Percentiles rank a stretch among this genome's conserved stretches.
These are phyloP conservation scores for Unio pictorum DNA, from an alignment of 2,888 invertebrate genomes.

Conservation along the genomic window DNA sequence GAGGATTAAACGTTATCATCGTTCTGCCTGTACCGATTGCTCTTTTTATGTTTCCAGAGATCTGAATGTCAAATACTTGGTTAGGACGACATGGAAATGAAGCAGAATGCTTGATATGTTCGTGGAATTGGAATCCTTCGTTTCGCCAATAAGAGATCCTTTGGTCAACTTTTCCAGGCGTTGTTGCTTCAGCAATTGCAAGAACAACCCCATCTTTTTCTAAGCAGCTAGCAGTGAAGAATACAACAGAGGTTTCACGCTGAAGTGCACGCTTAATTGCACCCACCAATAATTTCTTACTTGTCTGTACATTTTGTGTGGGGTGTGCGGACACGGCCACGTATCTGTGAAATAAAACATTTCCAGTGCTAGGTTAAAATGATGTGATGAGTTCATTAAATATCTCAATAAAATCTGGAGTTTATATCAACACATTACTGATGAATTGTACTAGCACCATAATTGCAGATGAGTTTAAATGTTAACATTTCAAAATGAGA, in stretches of 20 bases:
- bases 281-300: conserved; percentile 17
- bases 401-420: too few relatives aligned
- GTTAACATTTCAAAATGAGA: too few relatives aligned
- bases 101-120: conserved; percentile 32
- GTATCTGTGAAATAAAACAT: conserved; percentile 13
- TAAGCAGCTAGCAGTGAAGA: conserved; percentile 24
- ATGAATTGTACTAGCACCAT: too few relatives aligned
- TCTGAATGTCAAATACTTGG: conserved; percentile 22
- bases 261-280: conserved; percentile 21
- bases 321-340: conserved; percentile 8
- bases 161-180: conserved; percentile 26
- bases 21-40: conserved; percentile 5
- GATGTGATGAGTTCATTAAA: too few relatives aligned
- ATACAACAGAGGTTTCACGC: conserved; percentile 31
- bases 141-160: conserved; percentile 30
- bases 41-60: conserved; percentile 25
- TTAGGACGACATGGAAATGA: conserved; percentile 32
- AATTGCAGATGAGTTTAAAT: too few relatives aligned
- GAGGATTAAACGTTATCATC: conserved; percentile 26
- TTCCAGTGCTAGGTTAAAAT: background rate
- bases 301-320: background rate
- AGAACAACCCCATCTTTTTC: conserved; percentile 24
- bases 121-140: conserved; percentile 30
- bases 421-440: too few relatives aligned
- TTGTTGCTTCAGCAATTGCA: conserved; percentile 32